Conservation (phyloP, 2,113 vertebrate genomes). For the Porphyrio hochstetteri region DNA sequence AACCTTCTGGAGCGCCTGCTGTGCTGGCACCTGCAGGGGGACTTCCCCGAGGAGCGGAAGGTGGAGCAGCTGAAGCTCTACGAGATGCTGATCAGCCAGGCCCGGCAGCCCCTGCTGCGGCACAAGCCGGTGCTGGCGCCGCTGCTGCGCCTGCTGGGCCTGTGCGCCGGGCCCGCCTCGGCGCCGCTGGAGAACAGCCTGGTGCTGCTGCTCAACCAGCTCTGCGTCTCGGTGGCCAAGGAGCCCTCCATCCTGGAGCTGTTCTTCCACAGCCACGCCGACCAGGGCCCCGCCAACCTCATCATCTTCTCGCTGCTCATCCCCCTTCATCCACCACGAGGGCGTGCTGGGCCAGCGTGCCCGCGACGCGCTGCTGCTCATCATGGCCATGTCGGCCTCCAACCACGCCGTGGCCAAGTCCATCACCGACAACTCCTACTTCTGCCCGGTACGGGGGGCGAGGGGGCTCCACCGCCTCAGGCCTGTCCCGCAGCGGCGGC, state of each 20-base stretch:
- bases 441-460: slow-evolving; percentile 89
- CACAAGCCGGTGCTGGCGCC: slow-evolving; percentile 88
- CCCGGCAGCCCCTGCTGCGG: slow-evolving; percentile 88
- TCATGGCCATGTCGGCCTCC: slow-evolving; percentile 92
- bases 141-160: slow-evolving; percentile 84
- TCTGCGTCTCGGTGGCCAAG: slow-evolving; percentile 89
- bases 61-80: slow-evolving; percentile 92
- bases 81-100: slow-evolving; percentile 93
- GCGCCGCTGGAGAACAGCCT: slow-evolving; percentile 84
- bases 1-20: slow-evolving; percentile 87
- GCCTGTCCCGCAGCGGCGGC: too few species aligned
- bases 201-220: slow-evolving; percentile 92
- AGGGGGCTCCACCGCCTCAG: too few species aligned
- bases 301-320: slow-evolving; percentile 95
- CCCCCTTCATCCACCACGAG: slow-evolving; percentile 94
- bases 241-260: slow-evolving; percentile 90
- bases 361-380: slow-evolving; percentile 90
- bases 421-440: slow-evolving; percentile 95
- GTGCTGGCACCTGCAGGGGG: slow-evolving; percentile 87
- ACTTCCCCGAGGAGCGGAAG: slow-evolving; percentile 86
- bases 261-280: slow-evolving; percentile 84
- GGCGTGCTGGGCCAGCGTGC: slow-evolving; percentile 92
- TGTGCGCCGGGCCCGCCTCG: slow-evolving; percentile 81
- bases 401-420: slow-evolving; percentile 85
- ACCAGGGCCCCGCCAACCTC: slow-evolving; percentile 86